Evolutionary conservation across 2,797 vertebrate genomes (phyloP), one percentile per base, ranked within the genome.

Genomic region (Taeniopygia guttata): DNA sequence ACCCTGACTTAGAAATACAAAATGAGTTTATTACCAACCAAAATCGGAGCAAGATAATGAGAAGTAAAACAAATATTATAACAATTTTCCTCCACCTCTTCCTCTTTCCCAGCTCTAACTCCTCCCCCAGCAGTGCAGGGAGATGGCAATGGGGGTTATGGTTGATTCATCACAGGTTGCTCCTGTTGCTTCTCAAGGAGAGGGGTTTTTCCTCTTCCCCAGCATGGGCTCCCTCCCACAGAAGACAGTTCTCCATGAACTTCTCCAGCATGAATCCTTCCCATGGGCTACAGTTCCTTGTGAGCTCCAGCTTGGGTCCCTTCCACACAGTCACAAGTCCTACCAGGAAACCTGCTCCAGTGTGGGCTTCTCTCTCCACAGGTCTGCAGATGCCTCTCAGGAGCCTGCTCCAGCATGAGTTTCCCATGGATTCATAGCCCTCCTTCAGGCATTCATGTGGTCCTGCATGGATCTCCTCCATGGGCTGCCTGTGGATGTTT

Each of bases 191-290:
- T 34, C 22, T 27, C 21, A 32, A 5, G 15, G 9, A 60, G 5
- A 67, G 15, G 5, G 2, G 5, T 19, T 29, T 34, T 54, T n/a
- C 27, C 13, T 16, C 16, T 79, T 20, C 7, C 34, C 18, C 22
- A 36, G 8, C 0, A 0, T 23, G 54, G 7, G 12, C 5, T 54
- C 10, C 9, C 7, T 74, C 16, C 40, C 10, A 27, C 1, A 5
- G 64, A 1, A 48, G 7, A 30, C 9, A 43, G 19, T 5, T 56
- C 18, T 64, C 36, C 4, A 0, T 16, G 0, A 60, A 60, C 30
- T 42, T 27, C 7, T 74, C 26, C 30, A 42, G 26, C 6, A 18
- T 32, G 40, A 60, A 21, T 54, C 40, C 17, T 54, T 34, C 34
- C 52, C 26, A 23, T 19, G 32, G 34, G 26, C 34, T 27, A 4